phyloP scores from a whole-genome alignment of 2,888 invertebrate genomes.

The Sarcophaga carnaria region DNA sequence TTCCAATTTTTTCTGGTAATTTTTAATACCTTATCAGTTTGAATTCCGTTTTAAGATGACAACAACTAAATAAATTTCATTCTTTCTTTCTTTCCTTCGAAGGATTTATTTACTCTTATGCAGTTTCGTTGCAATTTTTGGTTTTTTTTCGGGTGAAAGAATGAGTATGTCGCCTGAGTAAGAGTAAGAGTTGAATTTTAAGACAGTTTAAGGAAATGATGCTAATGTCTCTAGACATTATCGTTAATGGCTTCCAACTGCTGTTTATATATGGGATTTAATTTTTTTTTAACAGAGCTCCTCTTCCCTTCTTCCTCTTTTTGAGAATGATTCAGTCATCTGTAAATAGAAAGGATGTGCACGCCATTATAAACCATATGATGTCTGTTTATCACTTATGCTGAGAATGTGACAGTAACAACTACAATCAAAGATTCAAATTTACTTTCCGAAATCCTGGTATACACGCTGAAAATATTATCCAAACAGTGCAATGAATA shows the following conservation, averaged over 20 bases:
- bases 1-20: constrained; percentile 71
- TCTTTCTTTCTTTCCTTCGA: constrained; percentile 17
- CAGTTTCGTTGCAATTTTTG: constrained; percentile 38
- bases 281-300: neutral
- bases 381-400: no score
- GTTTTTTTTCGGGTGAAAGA: neutral
- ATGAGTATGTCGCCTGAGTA: neutral
- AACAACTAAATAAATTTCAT: constrained; percentile 40
- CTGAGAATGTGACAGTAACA: no score
- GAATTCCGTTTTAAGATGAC: constrained; percentile 44
- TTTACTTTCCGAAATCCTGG: no score
- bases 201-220: constrained; percentile 53
- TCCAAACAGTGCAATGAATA: no score
- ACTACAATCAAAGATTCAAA: no score
- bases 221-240: constrained; percentile 58
- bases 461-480: no score
- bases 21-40: constrained; percentile 77
- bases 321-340: no score
- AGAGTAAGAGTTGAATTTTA: constrained; percentile 17
- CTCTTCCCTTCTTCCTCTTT: no score
- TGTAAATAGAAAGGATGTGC: no score
- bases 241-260: constrained; percentile 60
- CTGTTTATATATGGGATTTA: neutral
- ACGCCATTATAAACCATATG: no score
- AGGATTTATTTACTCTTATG: constrained; percentile 64